phyloP scores from a whole-genome alignment of 1,140 invertebrate genomes.

The Nylanderia fulva region DNA sequence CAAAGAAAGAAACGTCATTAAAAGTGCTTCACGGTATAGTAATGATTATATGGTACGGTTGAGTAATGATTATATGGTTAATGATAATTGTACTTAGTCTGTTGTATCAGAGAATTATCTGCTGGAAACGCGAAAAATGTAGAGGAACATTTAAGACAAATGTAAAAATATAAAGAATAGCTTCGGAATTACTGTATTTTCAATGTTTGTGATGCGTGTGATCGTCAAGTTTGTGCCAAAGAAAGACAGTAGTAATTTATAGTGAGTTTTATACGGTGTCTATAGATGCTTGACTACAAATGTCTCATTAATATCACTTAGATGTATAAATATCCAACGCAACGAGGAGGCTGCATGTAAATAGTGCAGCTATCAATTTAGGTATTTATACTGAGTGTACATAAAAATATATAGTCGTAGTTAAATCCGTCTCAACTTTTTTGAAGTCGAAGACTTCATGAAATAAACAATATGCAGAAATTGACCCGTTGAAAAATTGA shows the following conservation, averaged over 20 bases:
- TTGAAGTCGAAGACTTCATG: conserved; percentile 45
- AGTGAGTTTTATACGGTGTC: conserved; percentile 19
- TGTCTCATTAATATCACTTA: background rate
- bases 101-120: background rate
- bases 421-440: conserved; percentile 72
- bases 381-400: conserved; percentile 38
- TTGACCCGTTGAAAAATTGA: conserved; percentile 1
- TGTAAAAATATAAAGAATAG: conserved; percentile 36
- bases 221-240: conserved; percentile 65
- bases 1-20: conserved; percentile 4
- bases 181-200: conserved; percentile 62
- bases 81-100: conserved; percentile 19
- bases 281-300: conserved; percentile 8
- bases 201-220: conserved; percentile 67
- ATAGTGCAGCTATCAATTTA: conserved; percentile 14
- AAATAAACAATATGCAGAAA: background rate
- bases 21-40: conserved; percentile 3
- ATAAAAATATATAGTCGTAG: conserved; percentile 48
- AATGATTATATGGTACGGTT: no score
- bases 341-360: conserved; percentile 19
- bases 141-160: conserved; percentile 20
- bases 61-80: background rate
- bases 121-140: background rate
- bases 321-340: conserved; percentile 1
- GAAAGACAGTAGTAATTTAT: conserved; percentile 47